These are phyloP conservation scores for Mus spicilegus DNA, from an alignment of 2,113 vertebrate genomes.

Conservation along the genomic window DNA sequence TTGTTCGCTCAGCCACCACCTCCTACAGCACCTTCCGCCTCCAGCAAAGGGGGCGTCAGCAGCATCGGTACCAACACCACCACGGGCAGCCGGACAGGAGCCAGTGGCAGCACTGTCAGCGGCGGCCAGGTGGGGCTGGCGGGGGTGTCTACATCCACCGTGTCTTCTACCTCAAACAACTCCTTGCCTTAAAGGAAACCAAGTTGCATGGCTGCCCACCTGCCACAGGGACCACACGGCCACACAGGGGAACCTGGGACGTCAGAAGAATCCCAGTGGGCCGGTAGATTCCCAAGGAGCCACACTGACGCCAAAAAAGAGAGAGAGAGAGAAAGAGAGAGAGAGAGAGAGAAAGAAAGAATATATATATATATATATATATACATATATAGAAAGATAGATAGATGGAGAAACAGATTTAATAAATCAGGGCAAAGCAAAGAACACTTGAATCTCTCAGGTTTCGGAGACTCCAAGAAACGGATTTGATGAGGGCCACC, in stretches of 20 bases:
- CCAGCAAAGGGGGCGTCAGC: slow-evolving; percentile 85
- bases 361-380: slow-evolving; percentile 22
- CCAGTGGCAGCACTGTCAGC: slow-evolving; percentile 60
- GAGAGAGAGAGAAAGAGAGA: neutral
- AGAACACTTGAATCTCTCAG: slow-evolving; percentile 81
- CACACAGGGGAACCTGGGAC: neutral
- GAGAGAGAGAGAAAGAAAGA: neutral
- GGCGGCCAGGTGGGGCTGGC: slow-evolving; percentile 71
- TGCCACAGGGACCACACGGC: neutral
- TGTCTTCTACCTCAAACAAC: slow-evolving; percentile 94
- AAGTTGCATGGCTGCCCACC: neutral
- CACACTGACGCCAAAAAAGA: slow-evolving; percentile 82
- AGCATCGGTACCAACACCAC: slow-evolving; percentile 54
- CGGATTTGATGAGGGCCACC: slow-evolving; percentile 42
- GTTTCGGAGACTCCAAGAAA: slow-evolving; percentile 72
- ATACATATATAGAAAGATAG: slow-evolving; percentile 27
- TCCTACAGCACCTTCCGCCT: slow-evolving; percentile 82
- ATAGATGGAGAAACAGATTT: slow-evolving; percentile 75
- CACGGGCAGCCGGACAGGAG: slow-evolving; percentile 25
- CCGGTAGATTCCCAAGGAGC: neutral
- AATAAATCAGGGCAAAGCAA: slow-evolving; percentile 80
- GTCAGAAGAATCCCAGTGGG: neutral
- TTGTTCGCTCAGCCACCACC: slow-evolving; percentile 94
- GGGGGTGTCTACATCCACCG: slow-evolving; percentile 83
- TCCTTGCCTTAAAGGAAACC: slow-evolving; percentile 87